Percentiles rank a stretch among this genome's conserved stretches.
Evolutionary conservation across 2,113 vertebrate species (phyloP).

Genomic region (Pagrus major): DNA sequence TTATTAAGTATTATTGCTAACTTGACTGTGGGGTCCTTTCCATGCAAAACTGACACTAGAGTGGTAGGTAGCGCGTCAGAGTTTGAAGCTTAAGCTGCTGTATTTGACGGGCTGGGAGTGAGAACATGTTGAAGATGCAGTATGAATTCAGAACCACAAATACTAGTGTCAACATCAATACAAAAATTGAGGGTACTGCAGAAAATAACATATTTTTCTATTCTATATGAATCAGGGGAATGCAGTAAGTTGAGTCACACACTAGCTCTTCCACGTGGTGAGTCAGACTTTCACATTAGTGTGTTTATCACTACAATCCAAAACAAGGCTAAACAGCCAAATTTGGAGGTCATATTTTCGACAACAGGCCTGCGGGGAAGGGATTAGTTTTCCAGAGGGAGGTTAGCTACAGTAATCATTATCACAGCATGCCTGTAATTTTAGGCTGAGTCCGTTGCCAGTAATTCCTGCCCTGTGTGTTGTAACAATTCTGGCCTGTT

Average conservation of each 20-base stretch:
- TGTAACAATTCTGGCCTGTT: background rate
- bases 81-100: too few relatives aligned
- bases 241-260: background rate
- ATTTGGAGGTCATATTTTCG: background rate
- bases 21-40: too few relatives aligned
- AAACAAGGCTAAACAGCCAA: background rate
- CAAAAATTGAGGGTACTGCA: background rate
- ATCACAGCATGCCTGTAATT: background rate
- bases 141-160: background rate
- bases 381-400: background rate
- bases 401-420: background rate
- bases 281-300: background rate
- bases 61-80: too few relatives aligned
- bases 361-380: slow-evolving; percentile 12
- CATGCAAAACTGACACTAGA: too few relatives aligned
- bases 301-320: too few relatives aligned
- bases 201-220: background rate
- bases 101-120: too few relatives aligned
- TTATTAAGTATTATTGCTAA: too few relatives aligned
- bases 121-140: background rate
- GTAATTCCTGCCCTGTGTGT: background rate
- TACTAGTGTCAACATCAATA: background rate
- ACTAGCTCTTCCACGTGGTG: background rate
- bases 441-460: background rate
- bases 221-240: background rate